Evolutionary conservation across 2,797 vertebrate genomes (phyloP), one percentile per base, ranked within the genome.

Genomic region (Poeciliopsis infans): DNA sequence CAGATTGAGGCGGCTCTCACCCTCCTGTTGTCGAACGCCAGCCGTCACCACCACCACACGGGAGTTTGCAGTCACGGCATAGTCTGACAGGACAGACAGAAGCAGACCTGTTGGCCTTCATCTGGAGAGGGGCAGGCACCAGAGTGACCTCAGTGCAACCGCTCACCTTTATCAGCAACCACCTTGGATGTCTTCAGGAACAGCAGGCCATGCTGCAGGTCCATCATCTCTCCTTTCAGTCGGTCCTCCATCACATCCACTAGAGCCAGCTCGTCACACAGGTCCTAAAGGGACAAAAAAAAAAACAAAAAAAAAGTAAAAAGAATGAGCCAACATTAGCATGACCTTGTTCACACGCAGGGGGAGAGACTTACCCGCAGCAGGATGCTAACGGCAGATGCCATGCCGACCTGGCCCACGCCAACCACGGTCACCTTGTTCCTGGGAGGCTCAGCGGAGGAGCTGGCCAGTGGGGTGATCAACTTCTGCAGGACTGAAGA

Each of bases 221-320:
- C 98, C 98, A 99, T 96, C 97, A 98, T 97, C 89, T 99, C 98
- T 46, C 98, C 98, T 83, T 97, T 98, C 28, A 99, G 96, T 76
- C 97, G 97, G 81, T 99, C 98, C 93, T 98, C 98, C 85, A 99
- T 83, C 85, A 99, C 98, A 68, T 99, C 98, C 66, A 99, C 97
- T 43, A 99, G 91, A 53, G 98, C 98, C 84, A 99, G 94, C 85
- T 98, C 98, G 85, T 99, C 98, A 81, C 96, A 95, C 77, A 99
- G 93, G 57, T 95, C 96, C 98, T 99, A 10, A 18, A 2, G 7
- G 7, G 20, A 16, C 33, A 28, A 28, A 13, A 59, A 28, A 55
- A 55, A 55, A n/a, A n/a, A n/a, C n/a, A n/a, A n/a, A n/a, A n/a
- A n/a, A n/a, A n/a, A n/a, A n/a, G n/a, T n/a, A n/a, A n/a, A n/a